These are phyloP conservation scores for Carterocephalus palaemon DNA, from an alignment of 2,888 invertebrate genomes.

Conservation along the genomic window DNA sequence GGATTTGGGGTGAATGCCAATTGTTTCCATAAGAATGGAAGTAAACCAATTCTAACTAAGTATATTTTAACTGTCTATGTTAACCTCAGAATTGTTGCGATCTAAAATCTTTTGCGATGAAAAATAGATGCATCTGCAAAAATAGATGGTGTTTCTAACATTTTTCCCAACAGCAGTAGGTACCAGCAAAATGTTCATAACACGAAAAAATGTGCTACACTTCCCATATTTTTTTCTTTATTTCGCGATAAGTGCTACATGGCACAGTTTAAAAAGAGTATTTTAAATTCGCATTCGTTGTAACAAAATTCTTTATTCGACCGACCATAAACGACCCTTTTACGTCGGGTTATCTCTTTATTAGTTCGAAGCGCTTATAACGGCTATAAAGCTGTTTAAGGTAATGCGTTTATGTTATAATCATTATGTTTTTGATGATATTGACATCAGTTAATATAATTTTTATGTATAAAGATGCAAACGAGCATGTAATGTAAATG, in stretches of 20 bases:
- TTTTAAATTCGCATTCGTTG: constrained; percentile 17
- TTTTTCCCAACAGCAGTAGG: neutral
- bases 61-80: too few relatives aligned
- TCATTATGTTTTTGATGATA: too few relatives aligned
- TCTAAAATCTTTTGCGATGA: too few relatives aligned
- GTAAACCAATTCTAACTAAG: too few relatives aligned
- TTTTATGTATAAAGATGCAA: too few relatives aligned
- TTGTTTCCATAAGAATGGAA: too few relatives aligned
- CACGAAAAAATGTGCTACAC: neutral
- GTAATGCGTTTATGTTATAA: too few relatives aligned
- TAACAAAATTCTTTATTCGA: constrained; percentile 19
- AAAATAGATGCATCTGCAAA: too few relatives aligned
- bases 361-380: constrained; percentile 15
- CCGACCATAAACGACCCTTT: constrained; percentile 12
- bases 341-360: constrained; percentile 16
- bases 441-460: constrained; percentile 1
- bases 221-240: constrained; percentile 18
- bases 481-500: too few relatives aligned
- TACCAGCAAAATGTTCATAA: constrained; percentile 3
- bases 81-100: too few relatives aligned
- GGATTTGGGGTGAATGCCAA: neutral
- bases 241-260: constrained; percentile 13
- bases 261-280: constrained; percentile 4
- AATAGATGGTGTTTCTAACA: constrained; percentile 11
- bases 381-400: constrained; percentile 10